phyloP scores from a whole-genome alignment of 2,888 invertebrate genomes.

The Drosophila dives region DNA sequence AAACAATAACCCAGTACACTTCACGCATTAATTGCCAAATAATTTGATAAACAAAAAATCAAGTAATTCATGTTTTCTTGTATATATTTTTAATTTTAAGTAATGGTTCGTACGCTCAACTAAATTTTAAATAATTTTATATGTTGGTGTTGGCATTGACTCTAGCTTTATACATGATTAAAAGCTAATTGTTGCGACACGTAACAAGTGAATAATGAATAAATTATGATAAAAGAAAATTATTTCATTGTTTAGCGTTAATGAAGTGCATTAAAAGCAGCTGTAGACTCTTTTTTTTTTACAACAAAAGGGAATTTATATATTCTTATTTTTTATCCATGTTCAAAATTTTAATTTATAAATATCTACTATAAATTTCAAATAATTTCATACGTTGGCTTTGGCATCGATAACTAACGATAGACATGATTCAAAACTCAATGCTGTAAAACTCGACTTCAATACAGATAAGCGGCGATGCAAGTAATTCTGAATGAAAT shows the following conservation, averaged over 20 bases:
- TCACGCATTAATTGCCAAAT: not conserved
- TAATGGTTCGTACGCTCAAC: not conserved
- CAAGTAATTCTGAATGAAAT: not conserved
- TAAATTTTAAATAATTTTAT: constrained; percentile 1
- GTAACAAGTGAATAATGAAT: not conserved
- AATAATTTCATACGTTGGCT: constrained; percentile 2
- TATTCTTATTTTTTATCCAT: not conserved
- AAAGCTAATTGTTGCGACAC: constrained; percentile 12
- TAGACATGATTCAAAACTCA: constrained; percentile 1
- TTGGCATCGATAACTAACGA: not conserved
- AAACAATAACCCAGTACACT: not conserved
- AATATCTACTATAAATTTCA: not conserved
- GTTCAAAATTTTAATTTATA: no score
- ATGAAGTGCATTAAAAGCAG: not conserved
- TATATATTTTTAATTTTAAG: not conserved
- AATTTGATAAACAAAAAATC: not conserved
- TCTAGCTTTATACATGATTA: not conserved
- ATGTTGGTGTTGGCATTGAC: constrained; percentile 3
- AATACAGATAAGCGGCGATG: not conserved
- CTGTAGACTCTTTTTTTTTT: not conserved
- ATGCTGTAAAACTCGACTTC: constrained; percentile 3
- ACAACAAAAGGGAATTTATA: not conserved
- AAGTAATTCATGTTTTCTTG: not conserved
- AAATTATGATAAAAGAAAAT: not conserved
- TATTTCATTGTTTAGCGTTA: not conserved